A percentile compares a stretch with the other conserved stretches of the same genome.
These are phyloP conservation scores for Zoanthus sociatus DNA, from an alignment of 92 coral and sea anemone species.

Conservation along the genomic window DNA sequence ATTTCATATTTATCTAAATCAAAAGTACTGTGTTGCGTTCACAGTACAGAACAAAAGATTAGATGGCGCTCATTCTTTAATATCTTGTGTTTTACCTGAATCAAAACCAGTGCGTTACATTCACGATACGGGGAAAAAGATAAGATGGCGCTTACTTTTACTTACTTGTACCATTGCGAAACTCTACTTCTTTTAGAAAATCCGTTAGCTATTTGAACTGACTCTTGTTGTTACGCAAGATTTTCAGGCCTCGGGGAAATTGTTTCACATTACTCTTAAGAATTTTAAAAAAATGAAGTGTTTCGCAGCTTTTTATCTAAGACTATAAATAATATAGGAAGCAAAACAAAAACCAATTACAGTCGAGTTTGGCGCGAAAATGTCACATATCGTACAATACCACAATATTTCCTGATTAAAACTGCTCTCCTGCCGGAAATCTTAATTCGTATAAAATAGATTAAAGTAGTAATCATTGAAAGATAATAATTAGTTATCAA, in stretches of 20 bases:
- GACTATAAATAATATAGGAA: background rate
- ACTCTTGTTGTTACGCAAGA: background rate
- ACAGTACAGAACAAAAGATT: background rate
- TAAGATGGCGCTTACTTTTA: background rate
- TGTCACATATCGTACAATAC: too few species aligned
- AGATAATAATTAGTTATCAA: too few species aligned
- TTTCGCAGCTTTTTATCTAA: background rate
- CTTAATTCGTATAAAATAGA: too few species aligned
- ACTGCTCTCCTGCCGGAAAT: too few species aligned
- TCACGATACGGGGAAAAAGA: background rate
- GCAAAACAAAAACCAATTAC: background rate
- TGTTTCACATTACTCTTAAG: background rate
- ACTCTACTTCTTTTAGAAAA: background rate
- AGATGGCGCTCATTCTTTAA: background rate
- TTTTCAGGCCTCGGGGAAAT: background rate
- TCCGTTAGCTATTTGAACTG: background rate
- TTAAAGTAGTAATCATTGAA: too few species aligned
- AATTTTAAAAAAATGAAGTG: background rate
- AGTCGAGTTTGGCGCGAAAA: background rate
- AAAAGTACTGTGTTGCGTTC: background rate
- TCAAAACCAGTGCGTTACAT: background rate
- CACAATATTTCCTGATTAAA: too few species aligned
- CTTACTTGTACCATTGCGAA: background rate
- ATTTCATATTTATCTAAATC: too few species aligned
- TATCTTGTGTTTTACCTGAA: too few species aligned